Percentiles rank a stretch among this genome's conserved stretches.
Evolutionary conservation across 2,888 invertebrate genomes (phyloP).

Genomic region (Pachymerium ferrugineum): DNA sequence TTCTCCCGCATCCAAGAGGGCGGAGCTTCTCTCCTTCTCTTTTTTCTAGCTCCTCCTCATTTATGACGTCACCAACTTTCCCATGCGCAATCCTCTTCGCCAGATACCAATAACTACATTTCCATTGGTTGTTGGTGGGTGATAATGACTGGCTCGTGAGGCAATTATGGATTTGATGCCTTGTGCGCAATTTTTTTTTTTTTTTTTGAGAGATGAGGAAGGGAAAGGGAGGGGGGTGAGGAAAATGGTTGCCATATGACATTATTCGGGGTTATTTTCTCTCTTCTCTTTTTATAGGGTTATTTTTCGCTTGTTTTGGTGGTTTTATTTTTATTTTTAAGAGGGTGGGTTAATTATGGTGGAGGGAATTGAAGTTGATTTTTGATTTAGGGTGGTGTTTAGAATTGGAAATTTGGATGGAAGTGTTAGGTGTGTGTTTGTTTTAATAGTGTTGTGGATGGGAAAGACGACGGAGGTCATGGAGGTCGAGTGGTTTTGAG

Average conservation of each 20-base stretch:
- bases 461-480: no score
- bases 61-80: not conserved
- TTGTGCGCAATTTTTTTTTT: not conserved
- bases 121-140: not conserved
- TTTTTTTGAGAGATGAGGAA: not conserved
- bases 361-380: no score
- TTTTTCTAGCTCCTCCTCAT: not conserved
- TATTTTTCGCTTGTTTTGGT: not conserved
- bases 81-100: not conserved
- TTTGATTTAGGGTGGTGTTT: no score
- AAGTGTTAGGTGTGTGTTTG: no score
- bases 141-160: constrained; percentile 8
- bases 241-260: constrained; percentile 12
- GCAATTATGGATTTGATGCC: not conserved
- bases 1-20: not conserved
- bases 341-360: not conserved
- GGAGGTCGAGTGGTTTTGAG: no score
- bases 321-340: not conserved
- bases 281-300: not conserved
- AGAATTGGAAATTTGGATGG: no score
- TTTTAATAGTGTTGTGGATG: no score
- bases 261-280: not conserved
- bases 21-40: not conserved
- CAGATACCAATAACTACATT: not conserved
- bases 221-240: not conserved